These are phyloP conservation scores for Drosophila sturtevanti DNA, from an alignment of 1,140 invertebrate species.

Conservation along the genomic window DNA sequence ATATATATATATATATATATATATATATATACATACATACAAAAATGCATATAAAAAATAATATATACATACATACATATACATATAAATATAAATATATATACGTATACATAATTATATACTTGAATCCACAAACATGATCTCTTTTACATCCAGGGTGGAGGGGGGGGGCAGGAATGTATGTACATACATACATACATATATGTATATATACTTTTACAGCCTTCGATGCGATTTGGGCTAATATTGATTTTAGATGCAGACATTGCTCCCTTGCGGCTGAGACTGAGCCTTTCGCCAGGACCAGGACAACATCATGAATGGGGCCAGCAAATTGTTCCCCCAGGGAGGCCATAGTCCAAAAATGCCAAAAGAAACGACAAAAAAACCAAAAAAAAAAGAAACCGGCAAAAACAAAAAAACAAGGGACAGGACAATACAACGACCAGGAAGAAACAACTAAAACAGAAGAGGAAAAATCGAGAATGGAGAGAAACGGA, in stretches of 20 bases:
- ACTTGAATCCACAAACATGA: background rate
- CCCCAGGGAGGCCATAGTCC: background rate
- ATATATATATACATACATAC: conserved; percentile 3
- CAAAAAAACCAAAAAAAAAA: too few species aligned
- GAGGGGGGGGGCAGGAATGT: background rate
- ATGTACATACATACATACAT: background rate
- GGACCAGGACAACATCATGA: conserved; percentile 1
- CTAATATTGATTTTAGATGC: conserved; percentile 22
- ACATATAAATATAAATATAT: conserved; percentile 4
- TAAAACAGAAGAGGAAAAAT: background rate
- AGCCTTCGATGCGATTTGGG: conserved; percentile 5
- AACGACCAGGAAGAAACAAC: background rate
- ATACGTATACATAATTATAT: background rate
- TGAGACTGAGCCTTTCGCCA: background rate
- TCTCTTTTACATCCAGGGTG: background rate
- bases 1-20: background rate
- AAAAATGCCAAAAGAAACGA: background rate
- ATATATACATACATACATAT: conserved; percentile 12
- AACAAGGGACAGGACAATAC: too few species aligned
- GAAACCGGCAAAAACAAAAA: too few species aligned
- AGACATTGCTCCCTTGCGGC: conserved; percentile 15
- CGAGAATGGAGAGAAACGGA: background rate
- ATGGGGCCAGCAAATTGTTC: conserved; percentile 20
- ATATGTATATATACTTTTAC: background rate
- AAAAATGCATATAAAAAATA: too few species aligned